These are phyloP conservation scores for Boleophthalmus pectinirostris DNA, from an alignment of 2,113 vertebrate species.

Conservation along the genomic window DNA sequence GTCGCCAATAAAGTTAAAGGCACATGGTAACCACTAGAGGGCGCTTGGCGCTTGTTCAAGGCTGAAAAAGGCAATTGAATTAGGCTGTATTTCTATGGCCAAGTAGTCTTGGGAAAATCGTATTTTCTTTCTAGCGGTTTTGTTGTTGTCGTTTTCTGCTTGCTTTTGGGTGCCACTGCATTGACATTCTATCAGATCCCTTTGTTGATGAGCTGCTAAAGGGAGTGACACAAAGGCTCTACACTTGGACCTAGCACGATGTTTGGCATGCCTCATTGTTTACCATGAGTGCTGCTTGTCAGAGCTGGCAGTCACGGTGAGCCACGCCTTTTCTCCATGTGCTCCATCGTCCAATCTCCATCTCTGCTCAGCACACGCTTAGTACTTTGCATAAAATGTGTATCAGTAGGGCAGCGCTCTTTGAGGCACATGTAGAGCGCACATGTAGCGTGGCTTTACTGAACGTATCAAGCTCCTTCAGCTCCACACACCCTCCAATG, in stretches of 20 bases:
- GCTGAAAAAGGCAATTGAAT: neutral
- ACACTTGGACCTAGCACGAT: constrained; percentile 40
- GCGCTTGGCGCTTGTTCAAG: constrained; percentile 27
- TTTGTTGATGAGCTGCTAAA: constrained; percentile 5
- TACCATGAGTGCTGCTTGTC: constrained; percentile 35
- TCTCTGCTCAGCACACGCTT: constrained; percentile 57
- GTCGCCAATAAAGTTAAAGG: neutral
- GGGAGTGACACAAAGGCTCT: constrained; percentile 28
- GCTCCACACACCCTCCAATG: constrained; percentile 69
- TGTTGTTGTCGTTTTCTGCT: too few relatives aligned
- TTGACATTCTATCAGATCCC: neutral
- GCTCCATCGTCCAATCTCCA: constrained; percentile 58
- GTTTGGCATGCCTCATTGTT: constrained; percentile 49
- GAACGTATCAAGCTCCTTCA: constrained; percentile 64
- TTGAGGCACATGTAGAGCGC: constrained; percentile 75
- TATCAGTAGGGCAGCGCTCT: constrained; percentile 81
- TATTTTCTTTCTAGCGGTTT: too few relatives aligned
- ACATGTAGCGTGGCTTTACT: constrained; percentile 75
- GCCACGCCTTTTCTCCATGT: constrained; percentile 78
- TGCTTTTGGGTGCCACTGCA: too few relatives aligned
- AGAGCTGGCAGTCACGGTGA: constrained; percentile 76
- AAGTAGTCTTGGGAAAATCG: neutral
- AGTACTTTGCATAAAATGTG: constrained; percentile 81
- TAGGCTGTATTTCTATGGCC: neutral
- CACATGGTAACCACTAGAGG: constrained; percentile 23